Conservation (phyloP, 2,797 vertebrate genomes). For the Peromyscus aztecus region DNA sequence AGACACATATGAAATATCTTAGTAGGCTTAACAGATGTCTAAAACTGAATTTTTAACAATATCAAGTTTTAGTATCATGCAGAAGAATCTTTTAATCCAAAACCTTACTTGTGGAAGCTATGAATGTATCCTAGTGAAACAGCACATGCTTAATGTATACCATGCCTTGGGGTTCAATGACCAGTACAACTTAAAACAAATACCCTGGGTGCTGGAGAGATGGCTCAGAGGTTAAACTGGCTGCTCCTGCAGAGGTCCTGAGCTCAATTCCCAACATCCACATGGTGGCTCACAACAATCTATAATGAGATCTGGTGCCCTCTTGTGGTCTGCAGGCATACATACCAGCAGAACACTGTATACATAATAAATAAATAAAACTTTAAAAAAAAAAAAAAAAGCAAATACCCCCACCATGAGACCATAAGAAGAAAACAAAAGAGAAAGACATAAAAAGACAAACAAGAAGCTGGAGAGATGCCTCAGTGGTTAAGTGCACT, state of each 20-base stretch:
- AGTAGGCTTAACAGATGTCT: constrained; percentile 14
- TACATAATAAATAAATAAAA: neutral
- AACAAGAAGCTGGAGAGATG: neutral
- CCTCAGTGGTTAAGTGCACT: neutral
- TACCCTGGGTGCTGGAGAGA: neutral
- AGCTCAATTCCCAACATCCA: neutral
- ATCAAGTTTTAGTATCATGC: constrained; percentile 27
- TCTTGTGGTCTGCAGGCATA: neutral
- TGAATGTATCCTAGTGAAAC: neutral
- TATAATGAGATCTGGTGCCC: neutral
- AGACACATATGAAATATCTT: constrained; percentile 46
- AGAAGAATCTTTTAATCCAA: constrained; percentile 63
- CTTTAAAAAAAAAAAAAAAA: neutral
- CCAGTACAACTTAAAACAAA: neutral
- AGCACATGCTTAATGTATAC: neutral
- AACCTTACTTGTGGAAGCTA: constrained; percentile 14
- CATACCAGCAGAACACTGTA: neutral
- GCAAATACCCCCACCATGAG: neutral
- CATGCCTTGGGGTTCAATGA: neutral
- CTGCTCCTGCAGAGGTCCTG: neutral
- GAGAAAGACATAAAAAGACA: neutral
- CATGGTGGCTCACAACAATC: neutral
- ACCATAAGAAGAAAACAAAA: neutral
- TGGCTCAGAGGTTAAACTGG: neutral
- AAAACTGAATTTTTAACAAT: constrained; percentile 57